Evolutionary conservation across 2,888 invertebrate genomes (phyloP), one percentile per base, ranked within the genome.

Genomic region (Melitaea athalia): DNA sequence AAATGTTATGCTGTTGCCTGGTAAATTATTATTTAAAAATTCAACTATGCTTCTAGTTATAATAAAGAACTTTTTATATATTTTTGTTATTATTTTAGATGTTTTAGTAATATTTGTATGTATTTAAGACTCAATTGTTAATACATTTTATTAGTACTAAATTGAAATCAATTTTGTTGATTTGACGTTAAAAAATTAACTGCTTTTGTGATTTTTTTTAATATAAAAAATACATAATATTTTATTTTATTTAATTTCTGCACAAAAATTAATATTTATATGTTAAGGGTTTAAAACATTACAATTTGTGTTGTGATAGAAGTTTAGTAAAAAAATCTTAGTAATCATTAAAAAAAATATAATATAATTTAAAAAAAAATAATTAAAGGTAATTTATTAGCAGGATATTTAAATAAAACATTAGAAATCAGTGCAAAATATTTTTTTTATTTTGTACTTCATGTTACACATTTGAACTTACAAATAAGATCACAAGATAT

Each of bases 401-500:
- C 17, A 14, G 17, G 14, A 65, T 17, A 49, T 49, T 49, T 43
- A 59, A 68, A 72, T 65, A 71, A 75, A 76, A 67, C 63, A 68
- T 63, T 57, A 63, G 17, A 55, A 53, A 63, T 67, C 47, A 74
- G 83, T 87, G 85, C 84, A 89, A 88, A 89, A 87, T 85, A 86
- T 80, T 85, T 55, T 24, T 24, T 57, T 85, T 84, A 79, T 78
- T 79, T 83, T 85, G 83, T 88, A 87, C 85, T 86, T 79, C 71
- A 77, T 77, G 78, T 82, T 80, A 82, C 80, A 81, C 77, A 76
- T 75, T 79, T 75, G 77, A 77, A 80, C 78, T 78, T 79, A 83
- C 75, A 80, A 72, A 77, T 84, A 82, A 81, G 81, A 89, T 89
- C 88, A 89, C 89, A 88, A 85, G 78, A 79, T 80, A 81, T 79